phyloP scores from a whole-genome alignment of 2,113 vertebrate genomes.

The Anser brachyrhynchus region DNA sequence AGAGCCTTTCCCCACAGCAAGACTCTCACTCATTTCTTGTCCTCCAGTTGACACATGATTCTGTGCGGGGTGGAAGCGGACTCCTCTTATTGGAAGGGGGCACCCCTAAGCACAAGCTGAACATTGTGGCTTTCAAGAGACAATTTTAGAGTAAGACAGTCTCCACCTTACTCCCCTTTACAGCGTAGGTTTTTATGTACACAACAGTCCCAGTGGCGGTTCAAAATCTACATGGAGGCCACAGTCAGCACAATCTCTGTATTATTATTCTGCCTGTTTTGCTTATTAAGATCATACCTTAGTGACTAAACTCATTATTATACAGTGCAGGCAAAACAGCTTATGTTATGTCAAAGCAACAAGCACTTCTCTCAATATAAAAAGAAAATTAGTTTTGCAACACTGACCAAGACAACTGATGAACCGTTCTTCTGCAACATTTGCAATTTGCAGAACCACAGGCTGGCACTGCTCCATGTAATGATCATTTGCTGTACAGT shows the following conservation, averaged over 20 bases:
- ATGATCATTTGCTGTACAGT: neutral
- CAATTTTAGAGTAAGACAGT: neutral
- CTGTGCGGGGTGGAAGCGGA: neutral
- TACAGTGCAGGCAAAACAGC: constrained; percentile 17
- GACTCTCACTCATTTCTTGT: neutral
- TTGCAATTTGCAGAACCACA: constrained; percentile 37
- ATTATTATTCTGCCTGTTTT: constrained; percentile 38
- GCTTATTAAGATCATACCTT: constrained; percentile 61
- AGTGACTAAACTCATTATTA: constrained; percentile 55
- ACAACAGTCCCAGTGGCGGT: neutral
- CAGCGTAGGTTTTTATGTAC: neutral
- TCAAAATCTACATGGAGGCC: neutral
- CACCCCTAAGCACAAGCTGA: neutral
- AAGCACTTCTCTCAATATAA: neutral
- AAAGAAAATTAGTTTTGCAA: constrained; percentile 54
- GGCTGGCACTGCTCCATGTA: neutral
- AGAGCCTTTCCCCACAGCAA: neutral
- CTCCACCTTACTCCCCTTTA: neutral
- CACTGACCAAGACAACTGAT: constrained; percentile 35
- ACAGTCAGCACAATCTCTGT: constrained; percentile 9
- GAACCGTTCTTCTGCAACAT: constrained; percentile 17
- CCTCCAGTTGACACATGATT: neutral
- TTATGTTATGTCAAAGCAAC: constrained; percentile 10
- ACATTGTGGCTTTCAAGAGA: neutral
- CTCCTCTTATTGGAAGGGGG: fast-evolving